These are phyloP conservation scores for Yponomeuta sedellus DNA, from an alignment of 2,888 invertebrate species.

Conservation along the genomic window DNA sequence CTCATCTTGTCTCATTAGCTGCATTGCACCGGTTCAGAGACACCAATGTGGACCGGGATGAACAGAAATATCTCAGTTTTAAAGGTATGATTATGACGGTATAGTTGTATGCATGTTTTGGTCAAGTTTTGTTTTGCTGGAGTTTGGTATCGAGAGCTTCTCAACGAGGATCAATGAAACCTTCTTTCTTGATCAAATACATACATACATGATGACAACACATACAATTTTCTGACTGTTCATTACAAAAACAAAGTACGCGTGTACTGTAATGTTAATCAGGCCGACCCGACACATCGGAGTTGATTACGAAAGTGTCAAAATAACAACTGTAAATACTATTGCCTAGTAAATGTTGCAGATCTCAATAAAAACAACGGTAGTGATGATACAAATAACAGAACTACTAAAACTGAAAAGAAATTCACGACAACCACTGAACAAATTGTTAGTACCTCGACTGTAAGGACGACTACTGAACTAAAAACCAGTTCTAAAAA, in stretches of 20 bases:
- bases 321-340: conserved; percentile 3
- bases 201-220: too few species aligned
- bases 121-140: too few species aligned
- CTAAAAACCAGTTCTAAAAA: not conserved
- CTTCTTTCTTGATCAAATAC: too few species aligned
- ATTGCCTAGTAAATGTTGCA: conserved; percentile 30
- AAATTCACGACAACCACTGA: not conserved
- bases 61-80: conserved; percentile 69
- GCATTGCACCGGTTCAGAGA: conserved; percentile 62
- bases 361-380: conserved; percentile 56
- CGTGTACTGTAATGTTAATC: too few species aligned
- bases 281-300: too few species aligned
- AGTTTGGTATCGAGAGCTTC: too few species aligned
- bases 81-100: conserved; percentile 42
- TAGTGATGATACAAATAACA: conserved; percentile 22
- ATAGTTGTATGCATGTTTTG: not conserved
- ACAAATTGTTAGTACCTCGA: not conserved
- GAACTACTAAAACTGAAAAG: conserved; percentile 12
- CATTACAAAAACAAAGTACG: not conserved
- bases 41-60: conserved; percentile 65
- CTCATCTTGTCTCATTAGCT: conserved; percentile 52
- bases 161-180: too few species aligned
- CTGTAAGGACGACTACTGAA: not conserved
- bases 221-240: too few species aligned
- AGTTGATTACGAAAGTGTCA: conserved; percentile 15